Conservation (phyloP, 35 echinoderm and acorn worm species). For the Stichopus chloronotus region DNA sequence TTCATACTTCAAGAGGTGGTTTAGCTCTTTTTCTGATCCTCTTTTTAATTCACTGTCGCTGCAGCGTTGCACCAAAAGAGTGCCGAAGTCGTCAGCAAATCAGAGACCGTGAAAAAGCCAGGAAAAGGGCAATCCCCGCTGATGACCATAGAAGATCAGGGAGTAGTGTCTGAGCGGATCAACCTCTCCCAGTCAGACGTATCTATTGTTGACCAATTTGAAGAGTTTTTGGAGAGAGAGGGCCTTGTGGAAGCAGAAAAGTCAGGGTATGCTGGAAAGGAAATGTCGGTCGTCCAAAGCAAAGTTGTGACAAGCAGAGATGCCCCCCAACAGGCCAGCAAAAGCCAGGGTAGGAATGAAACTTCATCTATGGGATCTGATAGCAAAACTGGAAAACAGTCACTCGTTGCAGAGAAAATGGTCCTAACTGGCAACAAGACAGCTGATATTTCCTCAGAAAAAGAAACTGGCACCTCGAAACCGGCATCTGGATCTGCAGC, state of each 20-base stretch:
- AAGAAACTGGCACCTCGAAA: too few relatives aligned
- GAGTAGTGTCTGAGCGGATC: slow-evolving; percentile 62
- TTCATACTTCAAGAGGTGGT: too few relatives aligned
- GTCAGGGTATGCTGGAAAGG: background rate
- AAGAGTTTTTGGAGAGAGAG: slow-evolving; percentile 93
- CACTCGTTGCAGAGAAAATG: background rate
- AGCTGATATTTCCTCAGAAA: too few relatives aligned
- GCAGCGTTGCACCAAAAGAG: background rate
- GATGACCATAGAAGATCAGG: slow-evolving; percentile 77
- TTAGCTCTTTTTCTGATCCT: too few relatives aligned
- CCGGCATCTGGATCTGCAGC: too few relatives aligned
- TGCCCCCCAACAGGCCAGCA: background rate
- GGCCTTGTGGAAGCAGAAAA: slow-evolving; percentile 41
- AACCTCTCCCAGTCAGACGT: slow-evolving; percentile 67
- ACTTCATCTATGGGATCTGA: background rate
- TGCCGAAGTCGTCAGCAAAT: background rate
- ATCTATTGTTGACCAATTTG: slow-evolving; percentile 93
- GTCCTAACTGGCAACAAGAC: background rate
- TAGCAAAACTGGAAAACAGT: background rate
- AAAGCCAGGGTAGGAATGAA: background rate
- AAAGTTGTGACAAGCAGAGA: background rate
- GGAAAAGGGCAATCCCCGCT: slow-evolving; percentile 14
- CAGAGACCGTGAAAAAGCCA: background rate
- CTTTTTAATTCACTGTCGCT: too few relatives aligned
- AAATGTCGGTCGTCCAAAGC: background rate